Base-by-base conservation (phyloP, 1,140 invertebrate genomes). In the Penaeus vannamei region DNA sequence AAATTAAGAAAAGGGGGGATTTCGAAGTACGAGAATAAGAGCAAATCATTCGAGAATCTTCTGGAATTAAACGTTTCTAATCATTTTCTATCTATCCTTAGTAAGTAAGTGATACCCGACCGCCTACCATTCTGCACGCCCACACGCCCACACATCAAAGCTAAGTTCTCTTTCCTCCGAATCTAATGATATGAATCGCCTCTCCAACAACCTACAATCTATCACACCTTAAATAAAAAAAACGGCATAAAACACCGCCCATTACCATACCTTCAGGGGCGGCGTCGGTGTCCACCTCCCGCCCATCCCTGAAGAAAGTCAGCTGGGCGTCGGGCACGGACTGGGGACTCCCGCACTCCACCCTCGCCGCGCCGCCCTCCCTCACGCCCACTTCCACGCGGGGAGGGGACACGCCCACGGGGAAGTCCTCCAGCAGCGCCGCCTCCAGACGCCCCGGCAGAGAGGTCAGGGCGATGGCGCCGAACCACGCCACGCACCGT, bases 401-500 rank as follows among this genome's bases (percentile, higher is more conserved):
- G 82, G 32, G 42, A 1, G 26, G 29, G 7, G 53, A 26, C 4
- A 19, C 32, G 1, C 22, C 69, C 59, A 19, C 69, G 10, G 82
- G 69, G 23, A 22, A 76, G 17, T 46, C 46, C 87, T 84, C 76
- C 87, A 89, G n/a, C 32, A 77, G 26, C 4, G 87, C 82, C 36
- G 82, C 87, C 32, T 32, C 46, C 36, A 89, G 87, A 19, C 83
- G 82, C 10, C 87, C 87, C 22, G 87, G 87, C 22, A 89, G 87
- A 5, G 87, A 89, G 59, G 87, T 89, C 12, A 89, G 72, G 10
- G 87, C 87, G 22, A 89, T 77, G 59, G 87, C 82, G 7, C 87
- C 87, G 29, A 89, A 89, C 87, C 87, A 89, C 2, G 87, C 87
- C 4, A 89, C 87, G 76, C 87, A 89, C 87, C 85, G 82, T 80